phyloP scores from a whole-genome alignment of 2,888 invertebrate species.

The Ectemnius cavifrons region DNA sequence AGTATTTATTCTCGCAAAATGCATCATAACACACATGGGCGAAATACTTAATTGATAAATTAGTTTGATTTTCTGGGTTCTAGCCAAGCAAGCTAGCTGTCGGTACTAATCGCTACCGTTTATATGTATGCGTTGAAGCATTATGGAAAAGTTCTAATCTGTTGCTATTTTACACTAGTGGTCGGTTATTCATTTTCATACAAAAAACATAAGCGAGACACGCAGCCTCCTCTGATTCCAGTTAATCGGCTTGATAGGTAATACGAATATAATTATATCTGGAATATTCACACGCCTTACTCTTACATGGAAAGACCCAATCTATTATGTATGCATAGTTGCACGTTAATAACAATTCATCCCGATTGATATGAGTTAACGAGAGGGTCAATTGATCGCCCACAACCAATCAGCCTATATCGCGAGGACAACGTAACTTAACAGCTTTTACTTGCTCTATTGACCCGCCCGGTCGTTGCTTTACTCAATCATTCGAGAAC shows the following conservation, averaged over 20 bases:
- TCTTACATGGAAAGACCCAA: conserved; percentile 53
- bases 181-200: too few species aligned
- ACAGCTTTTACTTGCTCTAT: conserved; percentile 75
- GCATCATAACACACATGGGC: conserved; percentile 43
- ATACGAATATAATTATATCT: conserved; percentile 18
- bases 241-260: too few species aligned
- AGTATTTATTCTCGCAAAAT: conserved; percentile 23
- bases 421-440: conserved; percentile 66
- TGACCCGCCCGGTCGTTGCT: conserved; percentile 68
- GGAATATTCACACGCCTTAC: conserved; percentile 33
- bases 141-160: conserved; percentile 16
- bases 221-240: too few species aligned
- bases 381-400: conserved; percentile 76
- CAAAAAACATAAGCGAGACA: too few species aligned
- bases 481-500: conserved; percentile 60
- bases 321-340: conserved; percentile 72
- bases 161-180: background rate
- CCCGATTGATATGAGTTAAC: conserved; percentile 74
- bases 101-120: conserved; percentile 51
- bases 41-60: conserved; percentile 65
- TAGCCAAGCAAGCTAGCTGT: conserved; percentile 62
- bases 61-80: conserved; percentile 56
- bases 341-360: conserved; percentile 73
- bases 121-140: conserved; percentile 23
- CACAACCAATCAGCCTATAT: conserved; percentile 73